These are phyloP conservation scores for Microplitis mediator DNA, from an alignment of 1,140 invertebrate genomes.

Conservation along the genomic window DNA sequence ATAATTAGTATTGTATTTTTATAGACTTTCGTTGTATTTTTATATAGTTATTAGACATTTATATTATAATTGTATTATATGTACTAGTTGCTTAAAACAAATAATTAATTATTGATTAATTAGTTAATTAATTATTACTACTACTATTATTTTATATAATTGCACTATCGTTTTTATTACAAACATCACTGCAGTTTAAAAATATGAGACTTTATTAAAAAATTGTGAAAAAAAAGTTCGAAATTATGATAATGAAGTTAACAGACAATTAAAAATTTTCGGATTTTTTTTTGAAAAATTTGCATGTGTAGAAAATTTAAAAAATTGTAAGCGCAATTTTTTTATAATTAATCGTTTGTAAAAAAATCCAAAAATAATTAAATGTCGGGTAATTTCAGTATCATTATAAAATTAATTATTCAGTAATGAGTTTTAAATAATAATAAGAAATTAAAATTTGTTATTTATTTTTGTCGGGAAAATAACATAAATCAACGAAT, in stretches of 20 bases:
- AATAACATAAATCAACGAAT: no score
- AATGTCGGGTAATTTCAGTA: no score
- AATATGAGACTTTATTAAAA: not conserved
- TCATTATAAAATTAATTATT: no score
- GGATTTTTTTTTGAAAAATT: no score
- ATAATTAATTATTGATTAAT: constrained; percentile 35
- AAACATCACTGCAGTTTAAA: not conserved
- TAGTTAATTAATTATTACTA: not conserved
- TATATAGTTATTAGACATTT: constrained; percentile 50
- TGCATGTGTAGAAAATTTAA: no score
- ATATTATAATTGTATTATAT: constrained; percentile 44
- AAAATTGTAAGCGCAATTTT: no score
- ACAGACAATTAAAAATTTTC: no score
- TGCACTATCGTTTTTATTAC: not conserved
- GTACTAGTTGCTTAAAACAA: constrained; percentile 42
- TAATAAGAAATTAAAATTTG: no score
- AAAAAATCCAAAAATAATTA: no score
- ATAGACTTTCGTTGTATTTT: constrained; percentile 52
- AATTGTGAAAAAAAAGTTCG: not conserved
- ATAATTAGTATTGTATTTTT: constrained; percentile 55
- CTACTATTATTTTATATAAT: not conserved
- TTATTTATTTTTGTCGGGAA: not conserved
- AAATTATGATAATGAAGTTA: not conserved
- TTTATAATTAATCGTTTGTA: no score
- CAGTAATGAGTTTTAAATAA: no score